Evolutionary conservation across 1,140 invertebrate species (phyloP).

Genomic region (Drosophila punjabiensis): DNA sequence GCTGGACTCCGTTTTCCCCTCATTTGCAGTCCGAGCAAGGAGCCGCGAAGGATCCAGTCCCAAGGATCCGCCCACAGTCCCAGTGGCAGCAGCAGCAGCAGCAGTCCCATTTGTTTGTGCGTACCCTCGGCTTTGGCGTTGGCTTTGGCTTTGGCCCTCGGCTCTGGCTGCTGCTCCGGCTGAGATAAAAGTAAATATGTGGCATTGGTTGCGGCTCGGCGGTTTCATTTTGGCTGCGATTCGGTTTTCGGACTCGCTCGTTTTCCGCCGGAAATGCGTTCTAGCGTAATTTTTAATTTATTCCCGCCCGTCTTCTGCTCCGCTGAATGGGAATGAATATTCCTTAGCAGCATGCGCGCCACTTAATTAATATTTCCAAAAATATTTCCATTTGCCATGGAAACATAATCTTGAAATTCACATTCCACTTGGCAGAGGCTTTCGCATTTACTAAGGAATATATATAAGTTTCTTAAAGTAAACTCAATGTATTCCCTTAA

Average conservation of each 20-base stretch:
- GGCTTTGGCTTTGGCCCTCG: conserved; percentile 52
- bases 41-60: conserved; percentile 13
- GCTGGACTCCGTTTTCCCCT: conserved; percentile 18
- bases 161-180: conserved; percentile 52
- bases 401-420: conserved; percentile 8
- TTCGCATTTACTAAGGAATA: not conserved
- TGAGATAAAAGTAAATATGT: conserved; percentile 84
- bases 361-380: conserved; percentile 43
- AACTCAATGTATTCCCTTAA: too few relatives aligned
- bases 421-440: too few relatives aligned
- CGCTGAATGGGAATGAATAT: conserved; percentile 14
- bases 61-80: conserved; percentile 4
- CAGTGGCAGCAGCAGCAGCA: conserved; percentile 1
- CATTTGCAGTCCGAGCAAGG: conserved; percentile 67
- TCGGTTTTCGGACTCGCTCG: conserved; percentile 13
- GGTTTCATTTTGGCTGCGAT: conserved; percentile 55
- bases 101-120: conserved; percentile 71
- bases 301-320: conserved; percentile 40
- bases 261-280: conserved; percentile 49
- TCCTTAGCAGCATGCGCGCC: conserved; percentile 3
- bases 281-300: conserved; percentile 79
- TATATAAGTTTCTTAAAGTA: not conserved
- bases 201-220: conserved; percentile 69
- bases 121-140: conserved; percentile 47
- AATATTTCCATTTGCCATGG: conserved; percentile 16